These are phyloP conservation scores for Melanargia galathea DNA, from an alignment of 2,888 invertebrate species.

Conservation along the genomic window DNA sequence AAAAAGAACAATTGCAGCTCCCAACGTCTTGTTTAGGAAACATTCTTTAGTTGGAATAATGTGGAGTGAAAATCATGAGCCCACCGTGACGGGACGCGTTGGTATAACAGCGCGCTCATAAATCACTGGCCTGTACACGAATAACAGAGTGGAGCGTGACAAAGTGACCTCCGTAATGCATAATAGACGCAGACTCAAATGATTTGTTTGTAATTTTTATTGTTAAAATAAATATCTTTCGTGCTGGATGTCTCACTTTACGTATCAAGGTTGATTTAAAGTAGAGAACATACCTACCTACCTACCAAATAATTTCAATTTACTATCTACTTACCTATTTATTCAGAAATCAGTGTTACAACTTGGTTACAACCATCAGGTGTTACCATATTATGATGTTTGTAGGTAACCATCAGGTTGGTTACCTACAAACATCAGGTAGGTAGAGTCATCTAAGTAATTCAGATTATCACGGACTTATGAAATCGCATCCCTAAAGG, in stretches of 20 bases:
- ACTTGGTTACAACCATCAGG: too few relatives aligned
- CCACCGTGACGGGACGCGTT: constrained; percentile 64
- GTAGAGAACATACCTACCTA: background rate
- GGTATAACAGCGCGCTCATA: constrained; percentile 45
- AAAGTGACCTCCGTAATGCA: constrained; percentile 32
- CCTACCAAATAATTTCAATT: too few relatives aligned
- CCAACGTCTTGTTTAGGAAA: constrained; percentile 75
- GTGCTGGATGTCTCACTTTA: constrained; percentile 10
- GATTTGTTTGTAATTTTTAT: constrained; percentile 22
- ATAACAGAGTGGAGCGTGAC: constrained; percentile 37
- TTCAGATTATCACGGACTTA: too few relatives aligned
- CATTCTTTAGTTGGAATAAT: constrained; percentile 58
- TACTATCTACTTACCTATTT: too few relatives aligned
- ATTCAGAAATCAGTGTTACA: too few relatives aligned
- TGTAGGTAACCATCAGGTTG: too few relatives aligned
- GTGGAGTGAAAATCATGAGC: constrained; percentile 56
- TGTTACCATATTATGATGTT: too few relatives aligned
- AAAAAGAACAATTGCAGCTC: constrained; percentile 54
- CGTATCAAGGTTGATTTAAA: background rate
- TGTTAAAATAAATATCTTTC: constrained; percentile 14
- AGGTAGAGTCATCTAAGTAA: too few relatives aligned
- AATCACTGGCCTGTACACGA: constrained; percentile 47
- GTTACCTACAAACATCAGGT: too few relatives aligned
- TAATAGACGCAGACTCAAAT: constrained; percentile 15
- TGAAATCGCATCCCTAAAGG: too few relatives aligned